phyloP scores from a whole-genome alignment of 2,797 vertebrate genomes.

The Fistularia commersonii region DNA sequence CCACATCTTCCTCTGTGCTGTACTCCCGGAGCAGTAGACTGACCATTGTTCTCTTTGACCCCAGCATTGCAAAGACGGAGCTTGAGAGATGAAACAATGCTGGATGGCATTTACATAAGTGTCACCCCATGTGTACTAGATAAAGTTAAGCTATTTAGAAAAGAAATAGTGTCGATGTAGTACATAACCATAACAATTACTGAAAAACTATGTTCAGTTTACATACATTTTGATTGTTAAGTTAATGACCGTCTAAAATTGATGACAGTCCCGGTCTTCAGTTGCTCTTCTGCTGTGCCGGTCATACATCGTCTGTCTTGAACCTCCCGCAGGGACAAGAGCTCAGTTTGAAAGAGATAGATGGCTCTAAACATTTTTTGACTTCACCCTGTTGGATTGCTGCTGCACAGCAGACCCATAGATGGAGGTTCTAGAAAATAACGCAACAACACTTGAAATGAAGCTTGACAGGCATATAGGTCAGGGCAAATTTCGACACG shows the following conservation, averaged over 20 bases:
- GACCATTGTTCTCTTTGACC: slow-evolving; percentile 56
- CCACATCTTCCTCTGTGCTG: slow-evolving; percentile 4
- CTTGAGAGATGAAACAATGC: slow-evolving; percentile 11
- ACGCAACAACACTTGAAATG: slow-evolving; percentile 13
- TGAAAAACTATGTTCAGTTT: too few relatives aligned
- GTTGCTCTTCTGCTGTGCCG: slow-evolving; percentile 32
- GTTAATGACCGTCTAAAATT: neutral
- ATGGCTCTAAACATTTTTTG: slow-evolving; percentile 29
- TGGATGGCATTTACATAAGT: slow-evolving; percentile 36
- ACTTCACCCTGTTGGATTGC: slow-evolving; percentile 31
- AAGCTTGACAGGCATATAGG: slow-evolving; percentile 10
- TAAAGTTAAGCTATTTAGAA: neutral
- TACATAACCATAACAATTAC: too few relatives aligned
- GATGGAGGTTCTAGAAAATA: slow-evolving; percentile 6
- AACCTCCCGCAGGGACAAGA: slow-evolving; percentile 19
- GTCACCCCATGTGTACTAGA: slow-evolving; percentile 4
- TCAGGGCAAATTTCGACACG: neutral
- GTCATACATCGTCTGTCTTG: slow-evolving; percentile 26
- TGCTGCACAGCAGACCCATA: neutral
- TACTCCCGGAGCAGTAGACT: slow-evolving; percentile 17
- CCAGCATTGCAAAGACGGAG: slow-evolving; percentile 17
- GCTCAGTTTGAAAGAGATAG: slow-evolving; percentile 28
- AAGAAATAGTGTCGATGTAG: neutral
- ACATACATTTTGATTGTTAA: too few relatives aligned
- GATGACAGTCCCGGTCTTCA: neutral